Conservation (phyloP, 1,140 invertebrate species). For the Heliconius nattereri region DNA sequence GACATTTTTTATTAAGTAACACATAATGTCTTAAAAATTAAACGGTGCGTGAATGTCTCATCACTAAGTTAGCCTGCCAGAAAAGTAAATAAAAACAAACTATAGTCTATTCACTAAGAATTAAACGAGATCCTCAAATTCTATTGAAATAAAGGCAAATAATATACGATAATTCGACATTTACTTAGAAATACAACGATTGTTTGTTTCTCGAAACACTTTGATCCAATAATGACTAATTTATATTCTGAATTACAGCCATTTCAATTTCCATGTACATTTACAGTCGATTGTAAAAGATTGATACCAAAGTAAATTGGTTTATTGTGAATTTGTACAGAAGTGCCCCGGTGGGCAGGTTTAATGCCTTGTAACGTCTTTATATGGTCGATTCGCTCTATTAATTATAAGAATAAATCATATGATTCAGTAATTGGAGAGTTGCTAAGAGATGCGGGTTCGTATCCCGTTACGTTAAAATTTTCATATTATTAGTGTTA, state of each 20-base stretch:
- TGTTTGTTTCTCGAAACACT: slow-evolving; percentile 12
- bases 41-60: too few species aligned
- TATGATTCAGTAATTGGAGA: not conserved
- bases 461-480: too few species aligned
- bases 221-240: slow-evolving; percentile 13
- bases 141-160: not conserved
- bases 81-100: not conserved
- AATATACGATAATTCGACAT: not conserved
- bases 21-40: too few species aligned
- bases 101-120: not conserved
- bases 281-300: slow-evolving; percentile 5
- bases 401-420: not conserved
- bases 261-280: slow-evolving; percentile 10
- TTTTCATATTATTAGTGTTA: too few species aligned
- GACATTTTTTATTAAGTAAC: too few species aligned
- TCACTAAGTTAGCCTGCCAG: too few species aligned
- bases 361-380: not conserved
- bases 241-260: not conserved
- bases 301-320: slow-evolving; percentile 5
- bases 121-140: not conserved
- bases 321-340: not conserved
- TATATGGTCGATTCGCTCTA: not conserved
- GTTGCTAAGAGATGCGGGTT: too few species aligned
- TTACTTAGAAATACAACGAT: not conserved
- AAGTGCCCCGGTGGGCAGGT: not conserved